Conservation (phyloP, 2,113 vertebrate species). For the Rhegmatorhina hoffmannsi region DNA sequence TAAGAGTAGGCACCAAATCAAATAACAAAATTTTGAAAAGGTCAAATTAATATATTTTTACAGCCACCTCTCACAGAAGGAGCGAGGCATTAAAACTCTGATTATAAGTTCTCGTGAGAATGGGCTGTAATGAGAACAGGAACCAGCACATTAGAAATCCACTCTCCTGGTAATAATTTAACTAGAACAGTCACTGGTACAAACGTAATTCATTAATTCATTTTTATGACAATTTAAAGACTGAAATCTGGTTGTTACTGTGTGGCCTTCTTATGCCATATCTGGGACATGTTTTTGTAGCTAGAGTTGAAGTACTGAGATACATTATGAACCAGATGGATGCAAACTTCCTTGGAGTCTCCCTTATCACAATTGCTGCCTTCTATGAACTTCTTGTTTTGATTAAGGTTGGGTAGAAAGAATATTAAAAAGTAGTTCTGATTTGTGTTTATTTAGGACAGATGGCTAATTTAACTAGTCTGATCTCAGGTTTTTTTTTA, state of each 20-base stretch:
- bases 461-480: background rate
- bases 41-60: conserved; percentile 66
- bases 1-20: conserved; percentile 27
- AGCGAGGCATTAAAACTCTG: conserved; percentile 54
- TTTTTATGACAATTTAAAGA: conserved; percentile 41
- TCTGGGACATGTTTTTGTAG: background rate
- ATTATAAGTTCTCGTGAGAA: conserved; percentile 59
- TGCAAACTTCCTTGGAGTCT: background rate
- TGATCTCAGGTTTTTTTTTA: conserved; percentile 21
- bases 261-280: background rate
- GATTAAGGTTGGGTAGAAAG: background rate
- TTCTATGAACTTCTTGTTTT: background rate
- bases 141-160: conserved; percentile 55
- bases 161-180: conserved; percentile 67
- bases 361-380: background rate
- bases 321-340: background rate
- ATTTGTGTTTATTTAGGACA: background rate
- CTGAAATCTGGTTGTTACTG: background rate
- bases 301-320: background rate
- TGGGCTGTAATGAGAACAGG: conserved; percentile 62
- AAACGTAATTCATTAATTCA: conserved; percentile 63
- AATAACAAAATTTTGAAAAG: conserved; percentile 56
- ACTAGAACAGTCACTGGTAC: conserved; percentile 52
- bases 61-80: conserved; percentile 1
- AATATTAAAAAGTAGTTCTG: background rate